Percentiles rank a stretch among this genome's conserved stretches.
phyloP scores from a whole-genome alignment of 2,113 vertebrate species.

The Myotis lucifugus region DNA sequence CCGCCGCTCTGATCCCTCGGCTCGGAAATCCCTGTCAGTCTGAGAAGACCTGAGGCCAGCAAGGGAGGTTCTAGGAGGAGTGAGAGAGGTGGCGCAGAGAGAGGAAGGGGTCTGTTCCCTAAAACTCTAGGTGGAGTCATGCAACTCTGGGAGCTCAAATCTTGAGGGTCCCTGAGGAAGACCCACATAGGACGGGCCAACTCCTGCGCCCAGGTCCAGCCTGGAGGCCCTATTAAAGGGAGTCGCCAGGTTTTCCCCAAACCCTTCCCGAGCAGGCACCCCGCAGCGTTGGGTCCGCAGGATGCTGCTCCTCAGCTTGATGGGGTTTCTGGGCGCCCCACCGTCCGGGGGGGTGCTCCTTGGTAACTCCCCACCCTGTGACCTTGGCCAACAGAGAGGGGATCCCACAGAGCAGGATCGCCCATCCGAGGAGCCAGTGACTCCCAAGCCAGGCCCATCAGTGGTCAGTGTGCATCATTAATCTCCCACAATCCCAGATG shows the following conservation, averaged over 20 bases:
- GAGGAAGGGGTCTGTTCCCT: neutral
- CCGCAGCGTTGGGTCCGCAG: neutral
- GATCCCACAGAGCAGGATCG: slow-evolving; percentile 82
- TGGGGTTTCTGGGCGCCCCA: neutral
- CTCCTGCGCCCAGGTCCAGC: neutral
- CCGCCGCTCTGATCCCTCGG: neutral
- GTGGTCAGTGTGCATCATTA: slow-evolving; percentile 86
- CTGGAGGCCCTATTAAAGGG: neutral
- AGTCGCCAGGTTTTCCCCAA: neutral
- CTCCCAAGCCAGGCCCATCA: slow-evolving; percentile 83
- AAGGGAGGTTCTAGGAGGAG: neutral
- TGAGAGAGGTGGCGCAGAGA: neutral
- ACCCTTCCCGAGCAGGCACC: neutral
- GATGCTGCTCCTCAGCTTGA: neutral
- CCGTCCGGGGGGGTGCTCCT: neutral
- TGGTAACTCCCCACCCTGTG: slow-evolving; percentile 11
- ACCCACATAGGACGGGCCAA: neutral
- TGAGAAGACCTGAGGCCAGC: neutral
- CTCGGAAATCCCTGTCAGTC: neutral
- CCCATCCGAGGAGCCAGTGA: slow-evolving; percentile 48
- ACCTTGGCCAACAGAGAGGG: slow-evolving; percentile 56
- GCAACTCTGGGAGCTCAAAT: neutral
- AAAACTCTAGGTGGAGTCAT: neutral
- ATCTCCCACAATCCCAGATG: slow-evolving; percentile 88
- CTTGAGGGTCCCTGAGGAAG: neutral